Evolutionary conservation across 2,797 vertebrate species (phyloP).

Genomic region (Betta splendens): DNA sequence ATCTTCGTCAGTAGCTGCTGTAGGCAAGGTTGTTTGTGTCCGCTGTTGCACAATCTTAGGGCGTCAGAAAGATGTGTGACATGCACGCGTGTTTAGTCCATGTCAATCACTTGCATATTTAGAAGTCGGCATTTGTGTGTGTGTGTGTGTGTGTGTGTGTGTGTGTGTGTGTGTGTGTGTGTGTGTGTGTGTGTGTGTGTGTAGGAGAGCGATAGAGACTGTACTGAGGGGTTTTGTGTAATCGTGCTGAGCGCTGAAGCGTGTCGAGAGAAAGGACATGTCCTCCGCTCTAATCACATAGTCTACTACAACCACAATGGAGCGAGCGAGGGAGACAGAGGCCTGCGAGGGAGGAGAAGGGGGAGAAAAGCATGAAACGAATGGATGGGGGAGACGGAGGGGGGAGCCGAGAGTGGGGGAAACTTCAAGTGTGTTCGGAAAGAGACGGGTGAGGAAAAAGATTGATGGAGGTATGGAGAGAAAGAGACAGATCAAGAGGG

Average conservation of each 20-base stretch:
- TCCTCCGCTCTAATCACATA: constrained; percentile 77
- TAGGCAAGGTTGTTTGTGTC: constrained; percentile 40
- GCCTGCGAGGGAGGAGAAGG: constrained; percentile 51
- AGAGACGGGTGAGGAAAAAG: constrained; percentile 33
- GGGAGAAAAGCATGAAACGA: constrained; percentile 58
- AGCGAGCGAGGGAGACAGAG: constrained; percentile 44
- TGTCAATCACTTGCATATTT: constrained; percentile 64
- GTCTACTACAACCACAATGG: constrained; percentile 66
- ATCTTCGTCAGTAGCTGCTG: constrained; percentile 26
- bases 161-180: constrained; percentile 20
- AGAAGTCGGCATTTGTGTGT: constrained; percentile 37
- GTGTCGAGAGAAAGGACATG: constrained; percentile 77
- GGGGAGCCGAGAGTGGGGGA: constrained; percentile 20
- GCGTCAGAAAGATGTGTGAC: constrained; percentile 43
- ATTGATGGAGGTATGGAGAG: constrained; percentile 44
- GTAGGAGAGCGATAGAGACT: constrained; percentile 38
- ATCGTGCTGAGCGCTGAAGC: constrained; percentile 75
- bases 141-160: constrained; percentile 17
- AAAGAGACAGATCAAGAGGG: constrained; percentile 29
- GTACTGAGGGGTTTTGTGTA: constrained; percentile 76
- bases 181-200: constrained; percentile 20
- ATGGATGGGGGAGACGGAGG: constrained; percentile 38
- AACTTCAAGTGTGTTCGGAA: constrained; percentile 24
- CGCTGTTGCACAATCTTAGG: constrained; percentile 55
- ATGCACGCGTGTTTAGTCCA: constrained; percentile 43